Evolutionary conservation across 2,797 vertebrate genomes (phyloP), one percentile per base, ranked within the genome.

Genomic region (Notoglanidium macrostoma): DNA sequence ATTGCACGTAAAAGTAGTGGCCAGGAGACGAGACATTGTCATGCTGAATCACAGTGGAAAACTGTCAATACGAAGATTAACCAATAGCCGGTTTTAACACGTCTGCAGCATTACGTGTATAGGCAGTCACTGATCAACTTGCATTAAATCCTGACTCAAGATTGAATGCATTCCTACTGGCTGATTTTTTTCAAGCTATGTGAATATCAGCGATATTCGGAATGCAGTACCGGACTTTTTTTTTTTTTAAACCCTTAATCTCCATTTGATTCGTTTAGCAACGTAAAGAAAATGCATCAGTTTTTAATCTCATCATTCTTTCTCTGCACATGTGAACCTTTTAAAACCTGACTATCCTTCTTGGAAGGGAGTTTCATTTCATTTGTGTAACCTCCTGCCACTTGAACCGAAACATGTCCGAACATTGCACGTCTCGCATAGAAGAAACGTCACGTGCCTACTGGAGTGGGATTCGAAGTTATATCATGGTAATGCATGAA

Each of bases 1-100:
- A 82, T 40, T 59, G 83, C 49, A 76, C 67, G 65, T 72, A 65
- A 79, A 89, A 84, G 84, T 68, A 90, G 61, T 40, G 70, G 46
- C 83, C 83, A 82, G 55, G 23, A 29, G 49, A 40, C 59, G 72
- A 79, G 40, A 81, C 3, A 49, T 49, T 11, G 5, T 35, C 44
- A 51, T 2, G 4, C 0, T 1, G 54, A 79, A 10, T 81, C 23
- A 78, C 55, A 35, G 63, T 72, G 23, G 54, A 49, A 29, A 57
- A 63, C 5, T 0, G 8, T 10, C n/a, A 51, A 15, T 15, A n/a
- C 29, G 11, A 77, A 76, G 72, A 65, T 21, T n/a, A n/a, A n/a
- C n/a, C n/a, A n/a, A n/a, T 26, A 84, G 73, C 68, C 32, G 32
- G 65, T 84, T 84, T 84, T 12, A 72, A 49, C 82, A 70, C 7